A percentile compares a stretch with the other conserved stretches of the same genome.
phyloP scores from a whole-genome alignment of 1,140 invertebrate genomes.

The Scaptodrosophila lebanonensis region DNA sequence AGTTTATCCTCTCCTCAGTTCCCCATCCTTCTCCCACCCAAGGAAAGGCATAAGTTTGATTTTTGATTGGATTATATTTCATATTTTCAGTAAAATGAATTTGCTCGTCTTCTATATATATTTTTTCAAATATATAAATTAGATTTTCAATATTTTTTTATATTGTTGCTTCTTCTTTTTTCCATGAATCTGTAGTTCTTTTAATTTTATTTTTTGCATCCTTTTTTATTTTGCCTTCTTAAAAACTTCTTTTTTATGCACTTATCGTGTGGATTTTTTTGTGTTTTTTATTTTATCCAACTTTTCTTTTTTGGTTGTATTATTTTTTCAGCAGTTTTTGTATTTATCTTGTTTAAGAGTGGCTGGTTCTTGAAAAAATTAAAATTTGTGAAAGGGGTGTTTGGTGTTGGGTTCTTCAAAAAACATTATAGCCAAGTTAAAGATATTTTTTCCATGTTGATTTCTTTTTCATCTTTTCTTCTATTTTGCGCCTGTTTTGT shows the following conservation, averaged over 20 bases:
- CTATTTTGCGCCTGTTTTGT: constrained; percentile 51
- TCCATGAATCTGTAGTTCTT: constrained; percentile 47
- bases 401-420: constrained; percentile 74
- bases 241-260: constrained; percentile 39
- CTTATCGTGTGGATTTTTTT: constrained; percentile 43
- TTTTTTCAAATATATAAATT: constrained; percentile 64
- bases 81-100: constrained; percentile 56
- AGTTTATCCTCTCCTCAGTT: neutral
- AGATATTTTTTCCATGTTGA: constrained; percentile 52
- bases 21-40: constrained; percentile 57
- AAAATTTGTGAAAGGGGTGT: constrained; percentile 72
- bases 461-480: constrained; percentile 48
- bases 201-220: constrained; percentile 35
- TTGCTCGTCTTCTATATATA: constrained; percentile 58
- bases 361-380: constrained; percentile 49
- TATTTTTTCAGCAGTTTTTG: constrained; percentile 36
- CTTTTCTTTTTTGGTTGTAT: constrained; percentile 33
- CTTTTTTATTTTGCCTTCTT: constrained; percentile 56
- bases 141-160: constrained; percentile 28
- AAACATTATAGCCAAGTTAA: constrained; percentile 75
- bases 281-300: constrained; percentile 38
- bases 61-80: constrained; percentile 71
- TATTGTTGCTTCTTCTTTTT: constrained; percentile 31
- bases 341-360: constrained; percentile 23
- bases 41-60: constrained; percentile 62